Base-by-base conservation (phyloP, 2,797 vertebrate species). In the Sebastes iracundus region DNA sequence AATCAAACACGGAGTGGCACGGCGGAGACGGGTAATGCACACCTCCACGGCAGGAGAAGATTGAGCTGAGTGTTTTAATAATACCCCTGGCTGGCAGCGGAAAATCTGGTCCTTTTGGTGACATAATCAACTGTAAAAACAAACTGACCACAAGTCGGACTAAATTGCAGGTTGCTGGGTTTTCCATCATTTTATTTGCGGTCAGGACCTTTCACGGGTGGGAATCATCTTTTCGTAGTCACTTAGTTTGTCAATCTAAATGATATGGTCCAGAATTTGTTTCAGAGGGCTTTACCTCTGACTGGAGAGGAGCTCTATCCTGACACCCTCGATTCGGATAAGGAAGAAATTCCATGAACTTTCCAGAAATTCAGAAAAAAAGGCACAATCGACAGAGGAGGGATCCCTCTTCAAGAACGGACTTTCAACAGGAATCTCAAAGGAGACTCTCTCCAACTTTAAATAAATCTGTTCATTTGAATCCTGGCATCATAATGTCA, bases 1-100 rank as follows among this genome's bases (percentile, higher is more conserved):
- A 88, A 87, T 85, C 85, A 86, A 87, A 87, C 76, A 80, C 7
- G 42, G 23, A 78, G 53, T 30, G 75, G 28, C 49, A 59, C n/a
- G 46, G 73, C 46, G 14, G 38, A 79, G 69, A n/a, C 2, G 10
- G 55, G 58, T 67, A 84, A 84, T 58, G 68, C 69, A 81, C 79
- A 87, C 77, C 73, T 85, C 52, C 0, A 52, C 2, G 35, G 46
- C 61, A 7, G 38, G 67, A 70, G 66, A 23, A 66, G 79, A 62
- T 30, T 74, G 49, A 68, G 20, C 66, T 42, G 25, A 22, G 65
- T 68, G 71, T 77, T 86, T 79, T 52, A 87, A 81, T 75, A 42
- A 83, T 18, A 80, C 16, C 74, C 32, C 63, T 67, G 81, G 32
- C 35, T 59, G 59, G 42, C 42, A 49, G 42, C 3, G 6, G 27